These are phyloP conservation scores for Atlantisia rogersi DNA, from an alignment of 2,113 vertebrate genomes.

Conservation along the genomic window DNA sequence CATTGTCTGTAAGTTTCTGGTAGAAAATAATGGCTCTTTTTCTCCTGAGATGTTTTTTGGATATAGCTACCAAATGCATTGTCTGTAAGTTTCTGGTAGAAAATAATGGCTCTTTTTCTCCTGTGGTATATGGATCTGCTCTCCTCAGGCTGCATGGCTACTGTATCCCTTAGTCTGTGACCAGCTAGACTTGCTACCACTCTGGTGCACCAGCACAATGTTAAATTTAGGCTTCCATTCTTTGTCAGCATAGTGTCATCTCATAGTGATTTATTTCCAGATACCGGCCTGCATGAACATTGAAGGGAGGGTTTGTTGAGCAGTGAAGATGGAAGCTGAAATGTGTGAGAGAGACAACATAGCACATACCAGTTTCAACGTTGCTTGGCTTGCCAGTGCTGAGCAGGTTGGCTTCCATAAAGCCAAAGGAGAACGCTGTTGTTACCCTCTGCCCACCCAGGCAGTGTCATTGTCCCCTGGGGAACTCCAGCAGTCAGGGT, in stretches of 20 bases:
- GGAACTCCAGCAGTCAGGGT: background rate
- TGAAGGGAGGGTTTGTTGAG: background rate
- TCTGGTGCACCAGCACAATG: background rate
- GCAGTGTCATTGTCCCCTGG: too few species aligned
- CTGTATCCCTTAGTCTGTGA: background rate
- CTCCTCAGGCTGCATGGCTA: background rate
- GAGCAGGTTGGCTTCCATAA: background rate
- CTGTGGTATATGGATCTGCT: background rate
- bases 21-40: background rate
- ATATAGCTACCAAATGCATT: background rate
- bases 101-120: background rate
- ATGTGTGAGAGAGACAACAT: background rate
- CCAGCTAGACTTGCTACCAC: background rate
- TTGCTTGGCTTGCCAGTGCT: background rate
- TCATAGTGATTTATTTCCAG: background rate
- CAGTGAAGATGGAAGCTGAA: background rate
- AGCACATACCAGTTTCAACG: background rate
- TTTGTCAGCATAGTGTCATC: background rate
- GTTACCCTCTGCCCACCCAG: background rate
- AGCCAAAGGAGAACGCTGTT: background rate
- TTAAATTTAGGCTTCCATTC: background rate
- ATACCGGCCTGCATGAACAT: background rate
- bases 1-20: accelerated
- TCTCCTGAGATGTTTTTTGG: background rate
- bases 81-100: background rate